These are phyloP conservation scores for Hoplodrina ambigua DNA, from an alignment of 2,888 invertebrate genomes.

Conservation along the genomic window DNA sequence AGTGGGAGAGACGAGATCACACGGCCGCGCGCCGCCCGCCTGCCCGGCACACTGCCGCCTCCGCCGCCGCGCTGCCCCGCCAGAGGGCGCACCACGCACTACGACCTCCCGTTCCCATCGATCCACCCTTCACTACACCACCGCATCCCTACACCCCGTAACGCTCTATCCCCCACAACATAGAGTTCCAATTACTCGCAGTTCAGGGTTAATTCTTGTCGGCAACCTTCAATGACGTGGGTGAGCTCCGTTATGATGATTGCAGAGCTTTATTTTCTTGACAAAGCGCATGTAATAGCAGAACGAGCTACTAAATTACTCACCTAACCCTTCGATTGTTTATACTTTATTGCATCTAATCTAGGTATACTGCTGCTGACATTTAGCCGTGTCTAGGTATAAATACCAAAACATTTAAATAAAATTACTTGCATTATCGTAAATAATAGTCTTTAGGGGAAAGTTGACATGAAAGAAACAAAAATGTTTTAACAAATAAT, in stretches of 20 bases:
- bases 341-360: conserved; percentile 3
- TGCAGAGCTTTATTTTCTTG: conserved; percentile 67
- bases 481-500: conserved; percentile 79
- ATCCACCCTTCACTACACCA: conserved; percentile 78
- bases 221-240: conserved; percentile 64
- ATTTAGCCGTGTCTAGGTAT: background rate
- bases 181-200: conserved; percentile 67
- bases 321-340: conserved; percentile 30
- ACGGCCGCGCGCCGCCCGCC: conserved; percentile 75
- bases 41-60: conserved; percentile 76
- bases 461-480: conserved; percentile 30
- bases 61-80: conserved; percentile 62
- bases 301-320: conserved; percentile 36
- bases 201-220: conserved; percentile 54
- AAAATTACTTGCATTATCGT: background rate
- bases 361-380: conserved; percentile 1
- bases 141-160: conserved; percentile 48
- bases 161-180: conserved; percentile 62
- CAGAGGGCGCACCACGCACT: conserved; percentile 73
- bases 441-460: background rate
- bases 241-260: conserved; percentile 77
- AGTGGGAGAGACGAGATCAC: conserved; percentile 55
- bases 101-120: conserved; percentile 78
- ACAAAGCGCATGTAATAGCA: conserved; percentile 34
- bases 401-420: background rate